phyloP scores from a whole-genome alignment of 2,888 invertebrate species.

The Nebria salina region DNA sequence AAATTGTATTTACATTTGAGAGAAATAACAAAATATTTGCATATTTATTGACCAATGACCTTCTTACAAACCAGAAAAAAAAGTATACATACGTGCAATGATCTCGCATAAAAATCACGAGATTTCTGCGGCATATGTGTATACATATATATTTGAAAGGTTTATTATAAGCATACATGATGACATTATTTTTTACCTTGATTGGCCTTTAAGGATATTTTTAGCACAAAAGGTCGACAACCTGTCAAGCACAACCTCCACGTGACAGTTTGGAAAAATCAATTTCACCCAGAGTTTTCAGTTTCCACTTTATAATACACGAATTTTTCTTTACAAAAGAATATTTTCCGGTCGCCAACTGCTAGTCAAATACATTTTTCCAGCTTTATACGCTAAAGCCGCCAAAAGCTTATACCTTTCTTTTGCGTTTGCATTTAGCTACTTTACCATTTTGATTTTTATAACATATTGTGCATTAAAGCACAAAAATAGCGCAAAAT shows the following conservation, averaged over 20 bases:
- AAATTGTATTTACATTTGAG: background rate
- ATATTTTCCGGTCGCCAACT: no score
- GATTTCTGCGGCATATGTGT: background rate
- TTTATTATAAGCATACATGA: background rate
- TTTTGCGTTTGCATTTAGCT: no score
- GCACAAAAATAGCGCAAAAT: no score
- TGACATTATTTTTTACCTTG: background rate
- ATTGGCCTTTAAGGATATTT: background rate
- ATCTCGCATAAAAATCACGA: background rate
- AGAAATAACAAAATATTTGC: background rate
- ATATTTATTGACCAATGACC: conserved; percentile 21
- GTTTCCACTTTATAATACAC: background rate
- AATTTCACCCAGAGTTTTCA: background rate
- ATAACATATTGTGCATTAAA: no score
- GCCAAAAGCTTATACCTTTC: no score
- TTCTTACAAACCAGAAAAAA: background rate
- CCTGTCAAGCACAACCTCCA: background rate
- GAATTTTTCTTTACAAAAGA: background rate
- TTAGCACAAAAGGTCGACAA: background rate
- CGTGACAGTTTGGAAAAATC: background rate
- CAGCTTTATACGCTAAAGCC: no score
- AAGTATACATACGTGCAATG: background rate
- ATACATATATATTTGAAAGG: background rate
- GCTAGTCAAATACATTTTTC: no score
- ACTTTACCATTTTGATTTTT: no score